Base-by-base conservation (phyloP, 2,888 invertebrate species). In the Fragum sueziense region DNA sequence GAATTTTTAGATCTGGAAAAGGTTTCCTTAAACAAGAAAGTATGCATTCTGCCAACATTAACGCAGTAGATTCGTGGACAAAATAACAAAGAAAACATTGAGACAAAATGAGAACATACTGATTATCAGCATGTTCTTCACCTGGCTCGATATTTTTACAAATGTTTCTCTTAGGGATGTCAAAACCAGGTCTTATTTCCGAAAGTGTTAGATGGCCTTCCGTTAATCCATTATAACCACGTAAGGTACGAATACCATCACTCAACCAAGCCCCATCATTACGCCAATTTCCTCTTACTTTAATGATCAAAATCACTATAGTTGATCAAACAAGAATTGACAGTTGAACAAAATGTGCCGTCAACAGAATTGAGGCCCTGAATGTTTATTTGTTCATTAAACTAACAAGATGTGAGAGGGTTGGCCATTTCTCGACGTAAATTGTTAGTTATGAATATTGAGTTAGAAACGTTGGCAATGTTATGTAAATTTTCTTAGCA, bases 401-500 rank as follows among this genome's bases (percentile, higher is more conserved):
- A 25, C 57, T 57, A 57, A 57, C 25, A 25, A 17, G 25, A 57
- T 57, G 22, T 9, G 25, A 11, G 57, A n/a, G 25, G 11, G 20
- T 22, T n/a, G 57, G 11, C 57, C 11, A 25, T 57, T 25, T n/a
- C 57, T 22, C 57, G 57, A n/a, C 25, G 22, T 2, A 11, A 57
- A n/a, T 22, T 57, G 20, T 57, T 25, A n/a, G 57, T 57, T 57
- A 57, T 25, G 25, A n/a, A n/a, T 57, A 57, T 57, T 57, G 25
- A 25, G 25, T 57, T 57, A 57, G 57, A 25, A 25, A 17, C 20
- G 22, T 57, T 25, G 20, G 25, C 25, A 22, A n/a, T 25, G 57
- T 57, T 57, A 57, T 57, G 57, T 25, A 22, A 57, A 57, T 25
- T 57, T n/a, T n/a, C n/a, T n/a, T n/a, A n/a, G n/a, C n/a, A n/a